Percentiles rank a stretch among this genome's conserved stretches.
These are phyloP conservation scores for Chlamydotis undulata DNA, from an alignment of 2,113 vertebrate genomes.

Conservation along the genomic window DNA sequence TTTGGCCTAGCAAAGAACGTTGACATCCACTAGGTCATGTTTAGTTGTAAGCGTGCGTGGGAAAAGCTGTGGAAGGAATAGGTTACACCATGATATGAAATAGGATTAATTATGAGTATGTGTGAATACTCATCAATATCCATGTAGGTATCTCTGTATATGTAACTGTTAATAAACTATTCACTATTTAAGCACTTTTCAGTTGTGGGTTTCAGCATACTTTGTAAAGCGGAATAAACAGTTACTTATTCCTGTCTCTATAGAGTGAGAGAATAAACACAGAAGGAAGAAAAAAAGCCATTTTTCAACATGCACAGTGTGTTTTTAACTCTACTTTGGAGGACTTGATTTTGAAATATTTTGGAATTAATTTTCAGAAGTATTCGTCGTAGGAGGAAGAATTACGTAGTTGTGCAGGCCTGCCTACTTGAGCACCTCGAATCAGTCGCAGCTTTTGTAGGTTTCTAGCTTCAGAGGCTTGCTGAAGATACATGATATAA, in stretches of 20 bases:
- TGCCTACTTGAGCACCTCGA: neutral
- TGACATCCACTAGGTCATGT: neutral
- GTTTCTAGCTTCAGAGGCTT: neutral
- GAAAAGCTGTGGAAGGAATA: neutral
- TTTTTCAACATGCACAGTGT: neutral
- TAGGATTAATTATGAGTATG: neutral
- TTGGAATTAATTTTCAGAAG: neutral
- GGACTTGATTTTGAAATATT: neutral
- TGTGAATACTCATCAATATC: neutral
- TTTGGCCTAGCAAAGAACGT: neutral
- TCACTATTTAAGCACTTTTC: neutral
- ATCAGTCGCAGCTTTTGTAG: neutral
- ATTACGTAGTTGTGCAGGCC: neutral
- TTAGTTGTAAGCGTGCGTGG: neutral
- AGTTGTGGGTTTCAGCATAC: neutral
- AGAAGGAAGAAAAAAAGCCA: neutral
- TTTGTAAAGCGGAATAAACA: neutral
- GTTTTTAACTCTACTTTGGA: neutral
- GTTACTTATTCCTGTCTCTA: neutral
- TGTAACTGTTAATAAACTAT: neutral
- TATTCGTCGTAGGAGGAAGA: neutral
- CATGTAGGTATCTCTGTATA: neutral
- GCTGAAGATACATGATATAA: neutral
- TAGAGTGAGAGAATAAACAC: neutral
- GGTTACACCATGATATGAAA: neutral